Conservation (phyloP, 2,797 vertebrate species). For the Gambelia wislizenii region DNA sequence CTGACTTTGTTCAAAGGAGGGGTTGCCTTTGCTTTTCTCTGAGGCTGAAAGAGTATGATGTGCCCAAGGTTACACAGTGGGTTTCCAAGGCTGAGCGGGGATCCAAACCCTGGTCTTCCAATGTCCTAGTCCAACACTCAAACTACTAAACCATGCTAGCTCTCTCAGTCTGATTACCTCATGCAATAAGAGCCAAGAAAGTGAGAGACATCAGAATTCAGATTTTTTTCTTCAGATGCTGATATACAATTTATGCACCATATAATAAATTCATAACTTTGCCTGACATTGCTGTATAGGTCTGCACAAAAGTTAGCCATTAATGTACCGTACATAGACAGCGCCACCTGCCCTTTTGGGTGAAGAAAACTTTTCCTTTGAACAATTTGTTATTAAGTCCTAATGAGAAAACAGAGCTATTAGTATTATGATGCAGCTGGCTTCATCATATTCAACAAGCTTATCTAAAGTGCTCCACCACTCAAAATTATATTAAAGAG, state of each 20-base stretch:
- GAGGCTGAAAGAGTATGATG: too few relatives aligned
- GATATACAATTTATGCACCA: neutral
- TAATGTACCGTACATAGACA: neutral
- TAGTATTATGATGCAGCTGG: neutral
- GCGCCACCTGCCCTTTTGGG: neutral
- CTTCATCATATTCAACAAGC: constrained; percentile 9
- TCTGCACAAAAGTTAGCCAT: neutral
- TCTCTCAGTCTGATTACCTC: neutral
- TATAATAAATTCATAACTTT: neutral
- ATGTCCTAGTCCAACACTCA: too few relatives aligned
- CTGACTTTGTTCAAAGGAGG: too few relatives aligned
- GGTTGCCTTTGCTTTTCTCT: too few relatives aligned
- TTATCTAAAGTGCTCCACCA: neutral
- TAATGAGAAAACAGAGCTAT: neutral
- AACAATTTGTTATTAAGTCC: neutral
- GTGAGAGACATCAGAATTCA: neutral
- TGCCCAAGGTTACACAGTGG: too few relatives aligned
- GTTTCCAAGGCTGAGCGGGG: too few relatives aligned
- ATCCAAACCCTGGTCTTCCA: too few relatives aligned
- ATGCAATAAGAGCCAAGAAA: neutral
- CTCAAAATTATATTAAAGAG: neutral
- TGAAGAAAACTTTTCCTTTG: neutral
- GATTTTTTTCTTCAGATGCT: neutral
- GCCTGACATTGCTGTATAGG: neutral
- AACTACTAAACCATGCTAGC: too few relatives aligned